A percentile compares a stretch with the other conserved stretches of the same genome.
phyloP scores from a whole-genome alignment of 2,113 vertebrate species.

The Perognathus longimembris region DNA sequence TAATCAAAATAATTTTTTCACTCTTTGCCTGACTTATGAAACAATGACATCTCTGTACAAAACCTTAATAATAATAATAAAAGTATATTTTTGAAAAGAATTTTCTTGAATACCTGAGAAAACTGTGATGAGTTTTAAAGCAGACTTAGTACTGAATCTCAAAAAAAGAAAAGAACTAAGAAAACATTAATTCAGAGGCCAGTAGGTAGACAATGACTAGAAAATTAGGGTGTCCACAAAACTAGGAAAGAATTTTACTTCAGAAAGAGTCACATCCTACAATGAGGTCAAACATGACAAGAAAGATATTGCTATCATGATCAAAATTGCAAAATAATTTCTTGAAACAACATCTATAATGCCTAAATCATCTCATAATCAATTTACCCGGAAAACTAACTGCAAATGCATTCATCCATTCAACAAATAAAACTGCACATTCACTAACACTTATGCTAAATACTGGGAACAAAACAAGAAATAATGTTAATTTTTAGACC shows the following conservation, averaged over 20 bases:
- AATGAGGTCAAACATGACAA: not conserved
- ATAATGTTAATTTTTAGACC: not conserved
- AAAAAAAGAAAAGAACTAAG: not conserved
- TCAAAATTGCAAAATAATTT: constrained; percentile 20
- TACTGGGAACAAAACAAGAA: not conserved
- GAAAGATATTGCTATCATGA: not conserved
- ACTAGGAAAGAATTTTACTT: not conserved
- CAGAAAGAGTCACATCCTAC: not conserved
- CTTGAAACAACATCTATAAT: constrained; percentile 26
- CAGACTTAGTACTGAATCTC: not conserved
- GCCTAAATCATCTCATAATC: not conserved
- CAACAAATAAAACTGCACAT: not conserved
- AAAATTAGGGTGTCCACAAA: constrained; percentile 18
- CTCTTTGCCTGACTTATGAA: no score
- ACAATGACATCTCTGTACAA: no score
- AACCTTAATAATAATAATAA: no score
- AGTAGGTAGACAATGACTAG: not conserved
- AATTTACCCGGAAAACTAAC: constrained; percentile 15
- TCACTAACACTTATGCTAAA: not conserved
- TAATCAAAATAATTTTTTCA: not conserved
- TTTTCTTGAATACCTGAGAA: not conserved
- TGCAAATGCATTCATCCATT: not conserved
- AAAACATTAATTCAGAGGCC: not conserved
- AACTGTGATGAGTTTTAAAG: not conserved
- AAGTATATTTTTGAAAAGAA: not conserved